These are phyloP conservation scores for Lepidochitona cinerea DNA, from an alignment of 2,888 invertebrate genomes.

Conservation along the genomic window DNA sequence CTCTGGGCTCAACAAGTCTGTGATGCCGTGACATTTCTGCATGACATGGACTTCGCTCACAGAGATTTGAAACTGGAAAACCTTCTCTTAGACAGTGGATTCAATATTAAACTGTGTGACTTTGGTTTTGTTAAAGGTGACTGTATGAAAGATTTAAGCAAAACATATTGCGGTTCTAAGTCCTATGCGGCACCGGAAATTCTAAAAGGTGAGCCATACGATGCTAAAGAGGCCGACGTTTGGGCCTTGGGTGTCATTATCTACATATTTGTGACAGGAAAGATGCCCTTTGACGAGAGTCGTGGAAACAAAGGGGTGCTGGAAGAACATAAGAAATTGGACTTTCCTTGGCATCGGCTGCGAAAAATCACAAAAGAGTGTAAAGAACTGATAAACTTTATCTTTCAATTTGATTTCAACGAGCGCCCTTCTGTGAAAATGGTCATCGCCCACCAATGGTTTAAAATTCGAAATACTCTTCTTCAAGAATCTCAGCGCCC, in stretches of 20 bases:
- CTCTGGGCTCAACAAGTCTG: constrained; percentile 68
- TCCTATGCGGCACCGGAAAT: constrained; percentile 72
- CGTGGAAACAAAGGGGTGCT: constrained; percentile 65
- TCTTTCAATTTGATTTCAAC: constrained; percentile 56
- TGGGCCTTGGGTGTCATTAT: constrained; percentile 73
- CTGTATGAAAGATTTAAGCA: constrained; percentile 64
- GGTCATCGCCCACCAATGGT: constrained; percentile 46
- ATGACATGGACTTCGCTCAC: constrained; percentile 71
- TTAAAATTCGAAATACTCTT: constrained; percentile 21
- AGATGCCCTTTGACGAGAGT: constrained; percentile 73
- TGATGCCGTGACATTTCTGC: constrained; percentile 70
- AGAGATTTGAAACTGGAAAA: constrained; percentile 74
- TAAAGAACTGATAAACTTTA: constrained; percentile 49
- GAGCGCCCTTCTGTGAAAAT: constrained; percentile 56
- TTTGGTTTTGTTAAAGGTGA: constrained; percentile 71
- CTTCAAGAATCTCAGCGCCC: not conserved
- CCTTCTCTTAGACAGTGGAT: constrained; percentile 70
- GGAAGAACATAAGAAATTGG: constrained; percentile 61
- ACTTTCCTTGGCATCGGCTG: constrained; percentile 64
- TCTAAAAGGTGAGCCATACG: constrained; percentile 72
- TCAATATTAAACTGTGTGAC: constrained; percentile 72
- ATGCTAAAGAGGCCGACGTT: constrained; percentile 71
- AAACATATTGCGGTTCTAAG: constrained; percentile 74
- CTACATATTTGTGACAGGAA: constrained; percentile 71
- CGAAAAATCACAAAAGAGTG: constrained; percentile 49